Evolutionary conservation across 2,888 invertebrate species (phyloP).

Genomic region (Alloscopus bannaensis): DNA sequence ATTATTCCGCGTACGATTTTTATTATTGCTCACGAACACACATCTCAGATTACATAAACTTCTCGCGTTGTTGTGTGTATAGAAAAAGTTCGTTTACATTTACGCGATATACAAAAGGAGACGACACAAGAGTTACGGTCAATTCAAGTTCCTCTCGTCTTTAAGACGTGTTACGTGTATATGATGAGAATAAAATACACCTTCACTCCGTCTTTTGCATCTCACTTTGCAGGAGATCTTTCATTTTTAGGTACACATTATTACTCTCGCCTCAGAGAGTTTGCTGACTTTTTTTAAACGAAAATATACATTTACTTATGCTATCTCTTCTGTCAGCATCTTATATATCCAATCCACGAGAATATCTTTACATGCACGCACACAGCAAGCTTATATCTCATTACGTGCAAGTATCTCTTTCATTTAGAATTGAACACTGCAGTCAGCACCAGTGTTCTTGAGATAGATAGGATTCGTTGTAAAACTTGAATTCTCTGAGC

Average conservation of each 20-base stretch:
- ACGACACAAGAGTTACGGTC: conserved; percentile 4
- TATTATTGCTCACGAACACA: conserved; percentile 11
- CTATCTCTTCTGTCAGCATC: conserved; percentile 43
- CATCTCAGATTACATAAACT: conserved; percentile 29
- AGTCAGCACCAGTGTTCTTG: conserved; percentile 22
- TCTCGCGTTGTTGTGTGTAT: background rate
- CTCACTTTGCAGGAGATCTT: conserved; percentile 64
- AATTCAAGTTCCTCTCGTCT: too few species aligned
- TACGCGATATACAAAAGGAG: too few species aligned
- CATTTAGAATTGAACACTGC: conserved; percentile 32
- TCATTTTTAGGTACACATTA: conserved; percentile 56
- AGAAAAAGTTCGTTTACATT: conserved; percentile 54
- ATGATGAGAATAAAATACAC: background rate
- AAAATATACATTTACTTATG: conserved; percentile 39
- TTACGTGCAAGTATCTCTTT: conserved; percentile 28
- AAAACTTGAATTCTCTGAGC: conserved; percentile 33
- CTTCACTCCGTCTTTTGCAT: conserved; percentile 10
- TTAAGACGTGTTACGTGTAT: background rate
- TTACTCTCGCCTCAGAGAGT: conserved; percentile 45
- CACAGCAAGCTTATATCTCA: conserved; percentile 12
- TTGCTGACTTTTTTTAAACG: conserved; percentile 58
- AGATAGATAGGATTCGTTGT: conserved; percentile 5
- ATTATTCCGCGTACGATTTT: background rate
- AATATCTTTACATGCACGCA: conserved; percentile 28
- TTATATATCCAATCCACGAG: conserved; percentile 31